These are phyloP conservation scores for Peromyscus californicus DNA, from an alignment of 2,113 vertebrate species.

Conservation along the genomic window DNA sequence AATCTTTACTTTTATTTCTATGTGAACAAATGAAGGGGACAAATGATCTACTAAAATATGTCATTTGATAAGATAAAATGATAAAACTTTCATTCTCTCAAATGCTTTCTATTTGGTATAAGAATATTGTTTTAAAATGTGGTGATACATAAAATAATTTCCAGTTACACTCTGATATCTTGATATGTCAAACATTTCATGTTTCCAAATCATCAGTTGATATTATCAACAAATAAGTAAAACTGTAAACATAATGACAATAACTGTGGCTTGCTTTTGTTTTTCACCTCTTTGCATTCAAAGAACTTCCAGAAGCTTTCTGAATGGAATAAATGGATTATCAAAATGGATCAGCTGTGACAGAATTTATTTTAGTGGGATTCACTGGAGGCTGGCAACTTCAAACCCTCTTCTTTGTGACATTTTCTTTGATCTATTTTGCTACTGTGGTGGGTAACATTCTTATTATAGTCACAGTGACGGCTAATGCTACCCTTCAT, in stretches of 20 bases:
- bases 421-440: conserved; percentile 57
- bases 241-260: neutral
- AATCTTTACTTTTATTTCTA: neutral
- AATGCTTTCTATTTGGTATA: neutral
- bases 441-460: conserved; percentile 61
- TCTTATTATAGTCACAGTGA: conserved; percentile 65
- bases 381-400: conserved; percentile 49
- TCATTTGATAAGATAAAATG: neutral
- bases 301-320: neutral
- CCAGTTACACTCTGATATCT: neutral
- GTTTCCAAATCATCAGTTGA: neutral
- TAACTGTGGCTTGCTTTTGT: neutral
- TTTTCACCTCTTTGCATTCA: neutral
- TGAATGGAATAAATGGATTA: conserved; percentile 64
- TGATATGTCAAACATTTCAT: neutral
- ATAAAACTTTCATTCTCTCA: neutral
- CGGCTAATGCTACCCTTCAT: conserved; percentile 15
- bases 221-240: neutral
- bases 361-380: conserved; percentile 76
- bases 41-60: neutral
- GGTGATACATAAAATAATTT: neutral
- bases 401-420: conserved; percentile 58
- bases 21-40: neutral
- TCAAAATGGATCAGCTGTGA: conserved; percentile 70
- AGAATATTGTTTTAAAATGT: neutral